Conservation (phyloP, 1,140 invertebrate genomes). For the Rhopalosiphum maidis region DNA sequence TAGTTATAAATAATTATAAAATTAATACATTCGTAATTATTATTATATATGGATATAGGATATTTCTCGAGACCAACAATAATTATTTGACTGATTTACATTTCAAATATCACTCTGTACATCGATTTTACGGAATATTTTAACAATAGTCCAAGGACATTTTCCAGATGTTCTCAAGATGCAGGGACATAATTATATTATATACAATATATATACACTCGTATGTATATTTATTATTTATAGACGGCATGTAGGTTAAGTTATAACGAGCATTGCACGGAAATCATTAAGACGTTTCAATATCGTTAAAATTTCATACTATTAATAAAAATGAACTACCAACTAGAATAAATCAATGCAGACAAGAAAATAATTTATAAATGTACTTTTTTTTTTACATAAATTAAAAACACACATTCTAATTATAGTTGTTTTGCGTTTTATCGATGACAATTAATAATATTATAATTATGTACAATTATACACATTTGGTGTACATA, state of each 20-base stretch:
- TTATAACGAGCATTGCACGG: background rate
- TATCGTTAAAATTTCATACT: background rate
- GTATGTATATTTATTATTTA: background rate
- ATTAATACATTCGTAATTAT: too few species aligned
- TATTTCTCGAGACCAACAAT: background rate
- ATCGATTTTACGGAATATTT: background rate
- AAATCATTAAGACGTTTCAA: background rate
- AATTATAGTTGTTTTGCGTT: background rate
- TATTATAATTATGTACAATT: background rate
- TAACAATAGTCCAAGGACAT: slow-evolving; percentile 32
- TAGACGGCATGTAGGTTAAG: background rate
- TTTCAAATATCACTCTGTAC: background rate
- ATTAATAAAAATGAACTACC: background rate
- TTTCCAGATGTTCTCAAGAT: slow-evolving; percentile 10
- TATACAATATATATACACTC: background rate
- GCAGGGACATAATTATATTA: background rate
- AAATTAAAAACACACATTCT: background rate
- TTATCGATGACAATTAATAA: too few species aligned
- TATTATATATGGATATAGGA: background rate
- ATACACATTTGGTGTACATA: too few species aligned
- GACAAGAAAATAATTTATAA: background rate
- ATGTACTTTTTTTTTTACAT: background rate
- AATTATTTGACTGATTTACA: background rate
- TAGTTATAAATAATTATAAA: too few species aligned
- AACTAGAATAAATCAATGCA: background rate